phyloP scores from a whole-genome alignment of 2,797 vertebrate genomes.

The Tauraco hartlaubi region DNA sequence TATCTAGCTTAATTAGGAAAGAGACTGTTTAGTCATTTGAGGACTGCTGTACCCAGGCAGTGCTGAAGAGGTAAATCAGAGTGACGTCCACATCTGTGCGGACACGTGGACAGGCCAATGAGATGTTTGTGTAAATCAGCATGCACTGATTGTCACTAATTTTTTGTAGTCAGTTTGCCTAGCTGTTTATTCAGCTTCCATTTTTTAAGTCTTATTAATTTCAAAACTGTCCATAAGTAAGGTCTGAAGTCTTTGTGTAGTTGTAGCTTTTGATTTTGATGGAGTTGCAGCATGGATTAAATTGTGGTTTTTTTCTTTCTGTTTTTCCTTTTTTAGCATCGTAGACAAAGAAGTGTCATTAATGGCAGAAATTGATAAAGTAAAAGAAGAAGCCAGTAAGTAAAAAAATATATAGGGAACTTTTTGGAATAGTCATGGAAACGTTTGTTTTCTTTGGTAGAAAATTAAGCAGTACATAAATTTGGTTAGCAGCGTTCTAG shows the following conservation, averaged over 20 bases:
- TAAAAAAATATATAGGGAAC: slow-evolving; percentile 25
- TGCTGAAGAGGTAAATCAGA: not conserved
- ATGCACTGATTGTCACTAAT: not conserved
- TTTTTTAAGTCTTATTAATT: not conserved
- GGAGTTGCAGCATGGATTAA: slow-evolving; percentile 39
- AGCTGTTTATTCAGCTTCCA: not conserved
- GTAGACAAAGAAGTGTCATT: slow-evolving; percentile 85
- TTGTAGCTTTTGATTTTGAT: not conserved
- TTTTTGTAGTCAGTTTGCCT: not conserved
- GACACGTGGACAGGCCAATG: not conserved
- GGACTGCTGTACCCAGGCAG: not conserved
- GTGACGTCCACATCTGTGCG: not conserved
- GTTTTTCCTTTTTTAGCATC: slow-evolving; percentile 75
- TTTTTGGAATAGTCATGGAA: not conserved
- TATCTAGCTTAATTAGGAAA: not conserved
- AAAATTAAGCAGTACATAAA: not conserved
- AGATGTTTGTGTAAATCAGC: not conserved
- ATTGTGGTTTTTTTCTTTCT: not conserved
- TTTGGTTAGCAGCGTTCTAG: not conserved
- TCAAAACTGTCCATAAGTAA: not conserved
- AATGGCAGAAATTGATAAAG: slow-evolving; percentile 86
- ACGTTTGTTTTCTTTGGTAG: not conserved
- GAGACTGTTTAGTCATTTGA: not conserved
- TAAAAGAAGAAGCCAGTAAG: slow-evolving; percentile 88
- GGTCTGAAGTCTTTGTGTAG: not conserved